Percentiles rank a stretch among this genome's conserved stretches.
These are phyloP conservation scores for Conchocele bisecta DNA, from an alignment of 2,888 invertebrate species.

Conservation along the genomic window DNA sequence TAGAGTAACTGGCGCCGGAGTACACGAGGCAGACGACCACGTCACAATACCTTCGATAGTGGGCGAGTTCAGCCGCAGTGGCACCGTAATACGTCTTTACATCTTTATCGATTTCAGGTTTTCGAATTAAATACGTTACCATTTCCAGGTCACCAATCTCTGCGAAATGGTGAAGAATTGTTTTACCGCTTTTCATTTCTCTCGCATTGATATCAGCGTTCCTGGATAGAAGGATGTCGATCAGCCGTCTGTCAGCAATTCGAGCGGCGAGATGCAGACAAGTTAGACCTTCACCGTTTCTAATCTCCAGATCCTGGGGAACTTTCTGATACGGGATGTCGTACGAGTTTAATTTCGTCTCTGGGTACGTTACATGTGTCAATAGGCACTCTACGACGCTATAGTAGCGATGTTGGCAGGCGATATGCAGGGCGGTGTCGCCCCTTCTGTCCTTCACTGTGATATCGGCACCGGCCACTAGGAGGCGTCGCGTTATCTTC, in stretches of 20 bases:
- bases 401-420: conserved; percentile 88
- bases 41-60: conserved; percentile 9
- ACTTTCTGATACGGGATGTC: conserved; percentile 83
- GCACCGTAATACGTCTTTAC: conserved; percentile 31
- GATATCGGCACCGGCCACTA: conserved; percentile 90
- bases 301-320: conserved; percentile 88
- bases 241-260: conserved; percentile 88
- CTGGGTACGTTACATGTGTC: conserved; percentile 76
- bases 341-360: conserved; percentile 79
- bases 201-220: conserved; percentile 92
- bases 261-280: conserved; percentile 93
- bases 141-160: conserved; percentile 28
- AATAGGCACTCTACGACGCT: conserved; percentile 90
- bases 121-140: conserved; percentile 16
- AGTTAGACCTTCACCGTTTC: conserved; percentile 93
- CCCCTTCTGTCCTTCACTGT: conserved; percentile 89
- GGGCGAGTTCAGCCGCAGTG: conserved; percentile 36
- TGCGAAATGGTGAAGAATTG: conserved; percentile 33
- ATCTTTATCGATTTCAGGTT: conserved; percentile 20
- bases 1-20: no score
- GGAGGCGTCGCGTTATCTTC: conserved; percentile 89
- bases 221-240: conserved; percentile 89
- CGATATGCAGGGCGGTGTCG: conserved; percentile 94
- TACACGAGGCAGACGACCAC: no score
- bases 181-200: conserved; percentile 39